phyloP scores from a whole-genome alignment of 2,888 invertebrate species.

The Aquatica leii region DNA sequence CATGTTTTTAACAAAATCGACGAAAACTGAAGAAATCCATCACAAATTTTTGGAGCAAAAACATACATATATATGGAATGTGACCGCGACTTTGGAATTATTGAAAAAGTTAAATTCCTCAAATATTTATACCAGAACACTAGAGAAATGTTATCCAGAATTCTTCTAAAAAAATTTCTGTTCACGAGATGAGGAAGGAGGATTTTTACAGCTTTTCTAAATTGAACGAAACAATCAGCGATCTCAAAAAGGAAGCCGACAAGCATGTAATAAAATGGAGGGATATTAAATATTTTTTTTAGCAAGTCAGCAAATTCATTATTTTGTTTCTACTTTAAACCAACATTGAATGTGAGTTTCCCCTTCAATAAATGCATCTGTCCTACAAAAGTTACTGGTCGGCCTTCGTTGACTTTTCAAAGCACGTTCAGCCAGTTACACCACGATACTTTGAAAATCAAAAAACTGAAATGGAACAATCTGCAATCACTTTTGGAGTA shows the following conservation, averaged over 20 bases:
- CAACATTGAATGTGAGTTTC: no score
- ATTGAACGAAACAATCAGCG: neutral
- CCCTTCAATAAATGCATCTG: no score
- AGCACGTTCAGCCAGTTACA: no score
- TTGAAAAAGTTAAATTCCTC: neutral
- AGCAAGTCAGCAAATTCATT: neutral
- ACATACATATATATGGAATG: slow-evolving; percentile 1
- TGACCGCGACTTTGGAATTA: no score
- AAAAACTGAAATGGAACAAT: neutral
- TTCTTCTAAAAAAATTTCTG: no score
- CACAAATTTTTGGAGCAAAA: neutral
- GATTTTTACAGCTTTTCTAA: neutral
- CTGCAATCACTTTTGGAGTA: neutral
- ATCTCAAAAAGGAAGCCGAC: neutral
- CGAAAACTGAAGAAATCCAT: neutral
- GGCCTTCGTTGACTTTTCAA: neutral
- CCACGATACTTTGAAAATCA: no score
- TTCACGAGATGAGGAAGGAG: neutral
- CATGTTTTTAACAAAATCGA: neutral
- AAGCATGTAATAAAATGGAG: no score
- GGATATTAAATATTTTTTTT: neutral
- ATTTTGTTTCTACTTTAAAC: no score
- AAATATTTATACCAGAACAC: neutral
- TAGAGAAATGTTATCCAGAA: neutral
- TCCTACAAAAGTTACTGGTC: neutral